Conservation (phyloP, 2,113 vertebrate species). For the Brachyhypopomus occidentalis region DNA sequence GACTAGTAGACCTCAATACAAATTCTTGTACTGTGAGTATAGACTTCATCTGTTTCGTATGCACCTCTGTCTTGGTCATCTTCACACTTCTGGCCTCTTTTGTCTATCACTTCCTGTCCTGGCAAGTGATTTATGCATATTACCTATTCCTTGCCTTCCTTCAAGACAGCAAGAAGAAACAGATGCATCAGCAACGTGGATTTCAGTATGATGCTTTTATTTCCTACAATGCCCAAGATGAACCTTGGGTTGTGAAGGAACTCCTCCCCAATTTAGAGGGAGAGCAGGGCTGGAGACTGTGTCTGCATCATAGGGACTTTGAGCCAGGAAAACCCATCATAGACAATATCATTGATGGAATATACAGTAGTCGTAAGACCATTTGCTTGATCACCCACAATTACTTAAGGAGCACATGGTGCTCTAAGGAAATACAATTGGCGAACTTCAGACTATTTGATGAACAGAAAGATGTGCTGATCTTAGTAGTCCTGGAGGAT, state of each 20-base stretch:
- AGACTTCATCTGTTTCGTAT: constrained; percentile 62
- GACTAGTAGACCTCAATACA: constrained; percentile 60
- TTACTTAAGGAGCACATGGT: constrained; percentile 77
- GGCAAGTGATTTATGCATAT: constrained; percentile 71
- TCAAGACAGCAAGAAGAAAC: constrained; percentile 61
- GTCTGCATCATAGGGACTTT: constrained; percentile 80
- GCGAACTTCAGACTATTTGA: constrained; percentile 78
- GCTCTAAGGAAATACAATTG: constrained; percentile 77
- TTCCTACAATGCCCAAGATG: constrained; percentile 56
- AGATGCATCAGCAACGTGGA: constrained; percentile 24
- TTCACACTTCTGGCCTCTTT: constrained; percentile 61
- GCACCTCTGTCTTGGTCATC: constrained; percentile 46
- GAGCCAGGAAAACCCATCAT: constrained; percentile 74
- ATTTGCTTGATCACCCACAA: constrained; percentile 75
- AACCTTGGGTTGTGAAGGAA: constrained; percentile 70
- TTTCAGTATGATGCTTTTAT: constrained; percentile 29
- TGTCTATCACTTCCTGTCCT: constrained; percentile 66
- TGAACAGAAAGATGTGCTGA: constrained; percentile 74
- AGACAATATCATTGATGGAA: constrained; percentile 77
- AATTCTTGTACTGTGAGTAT: constrained; percentile 48
- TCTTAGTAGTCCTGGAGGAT: constrained; percentile 77
- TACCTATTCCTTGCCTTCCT: constrained; percentile 70
- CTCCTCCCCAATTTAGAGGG: constrained; percentile 73
- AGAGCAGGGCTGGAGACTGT: constrained; percentile 74
- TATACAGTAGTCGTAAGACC: constrained; percentile 76